Evolutionary conservation across 1,140 invertebrate species (phyloP).

Genomic region (Phthorimaea operculella): DNA sequence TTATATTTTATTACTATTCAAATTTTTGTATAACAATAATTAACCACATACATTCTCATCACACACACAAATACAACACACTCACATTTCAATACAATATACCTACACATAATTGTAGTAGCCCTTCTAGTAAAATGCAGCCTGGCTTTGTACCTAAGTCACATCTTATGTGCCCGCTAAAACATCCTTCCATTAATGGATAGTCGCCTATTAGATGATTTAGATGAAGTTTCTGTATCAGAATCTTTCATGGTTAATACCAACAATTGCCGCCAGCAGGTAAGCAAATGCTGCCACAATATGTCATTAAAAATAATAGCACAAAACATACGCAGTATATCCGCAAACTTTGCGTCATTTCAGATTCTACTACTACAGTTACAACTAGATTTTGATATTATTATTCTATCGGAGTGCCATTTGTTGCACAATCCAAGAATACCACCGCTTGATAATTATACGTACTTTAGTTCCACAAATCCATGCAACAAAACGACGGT

Average conservation of each 20-base stretch:
- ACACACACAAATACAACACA: too few relatives aligned
- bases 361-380: background rate
- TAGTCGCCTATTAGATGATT: background rate
- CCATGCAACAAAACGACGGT: constrained; percentile 14
- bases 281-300: background rate
- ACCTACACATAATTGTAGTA: too few relatives aligned
- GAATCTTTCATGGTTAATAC: background rate
- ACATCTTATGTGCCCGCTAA: too few relatives aligned
- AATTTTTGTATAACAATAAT: too few relatives aligned
- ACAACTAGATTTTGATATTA: constrained; percentile 6
- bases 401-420: constrained; percentile 14
- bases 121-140: too few relatives aligned
- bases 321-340: constrained; percentile 9
- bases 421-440: constrained; percentile 6
- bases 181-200: background rate
- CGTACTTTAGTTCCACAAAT: background rate
- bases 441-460: constrained; percentile 3
- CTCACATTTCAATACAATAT: too few relatives aligned
- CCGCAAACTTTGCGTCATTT: constrained; percentile 2
- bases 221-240: background rate
- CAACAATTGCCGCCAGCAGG: background rate
- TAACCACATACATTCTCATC: too few relatives aligned
- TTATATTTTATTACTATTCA: too few relatives aligned
- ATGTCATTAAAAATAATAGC: constrained; percentile 5
- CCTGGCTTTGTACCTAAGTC: too few relatives aligned